These are phyloP conservation scores for Nylanderia fulva DNA, from an alignment of 1,140 invertebrate genomes.

Conservation along the genomic window DNA sequence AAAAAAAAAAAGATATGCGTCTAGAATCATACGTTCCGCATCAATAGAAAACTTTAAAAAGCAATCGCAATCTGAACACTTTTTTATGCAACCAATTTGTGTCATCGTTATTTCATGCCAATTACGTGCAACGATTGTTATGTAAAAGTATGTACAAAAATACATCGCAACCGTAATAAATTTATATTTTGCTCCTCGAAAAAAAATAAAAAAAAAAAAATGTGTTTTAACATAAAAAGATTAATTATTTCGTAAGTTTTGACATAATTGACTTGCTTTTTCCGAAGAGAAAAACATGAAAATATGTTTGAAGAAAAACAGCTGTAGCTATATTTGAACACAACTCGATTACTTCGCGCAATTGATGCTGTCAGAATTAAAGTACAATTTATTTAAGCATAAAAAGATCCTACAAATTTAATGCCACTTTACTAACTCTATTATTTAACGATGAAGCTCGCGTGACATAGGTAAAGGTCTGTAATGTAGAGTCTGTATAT, in stretches of 20 bases:
- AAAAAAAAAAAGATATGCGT: conserved; percentile 5
- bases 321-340: not conserved
- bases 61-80: not conserved
- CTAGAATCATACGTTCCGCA: no score
- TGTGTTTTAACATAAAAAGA: not conserved
- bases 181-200: conserved; percentile 28
- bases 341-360: not conserved
- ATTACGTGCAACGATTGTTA: not conserved
- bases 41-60: conserved; percentile 15
- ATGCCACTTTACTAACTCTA: no score
- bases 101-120: conserved; percentile 10
- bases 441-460: no score
- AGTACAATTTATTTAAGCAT: no score
- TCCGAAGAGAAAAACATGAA: not conserved
- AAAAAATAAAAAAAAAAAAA: not conserved
- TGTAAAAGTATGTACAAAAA: not conserved
- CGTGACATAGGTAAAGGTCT: no score
- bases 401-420: no score
- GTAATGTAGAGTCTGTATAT: no score
- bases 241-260: conserved; percentile 1
- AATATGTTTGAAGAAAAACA: not conserved
- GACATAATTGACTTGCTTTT: not conserved
- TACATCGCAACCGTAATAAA: not conserved
- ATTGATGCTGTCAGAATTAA: no score
- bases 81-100: not conserved